Conservation (phyloP, 2,797 vertebrate genomes). For the Sandelia bainsii region DNA sequence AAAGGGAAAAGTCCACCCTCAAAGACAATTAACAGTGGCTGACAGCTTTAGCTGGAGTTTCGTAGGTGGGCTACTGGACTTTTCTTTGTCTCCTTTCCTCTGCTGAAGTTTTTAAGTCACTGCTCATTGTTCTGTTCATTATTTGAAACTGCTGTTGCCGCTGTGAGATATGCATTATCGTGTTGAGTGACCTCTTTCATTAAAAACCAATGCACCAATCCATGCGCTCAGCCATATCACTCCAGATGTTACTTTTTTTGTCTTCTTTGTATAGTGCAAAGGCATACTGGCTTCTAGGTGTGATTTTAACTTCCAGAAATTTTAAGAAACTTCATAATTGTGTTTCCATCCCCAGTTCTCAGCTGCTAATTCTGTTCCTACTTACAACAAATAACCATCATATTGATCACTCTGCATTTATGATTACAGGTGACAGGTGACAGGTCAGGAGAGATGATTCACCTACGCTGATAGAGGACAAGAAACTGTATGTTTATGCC, state of each 20-base stretch:
- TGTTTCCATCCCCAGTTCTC: background rate
- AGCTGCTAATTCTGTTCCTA: slow-evolving; percentile 7
- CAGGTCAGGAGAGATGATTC: slow-evolving; percentile 1
- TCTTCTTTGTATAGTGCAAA: background rate
- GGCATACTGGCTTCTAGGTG: background rate
- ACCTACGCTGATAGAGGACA: slow-evolving; percentile 2
- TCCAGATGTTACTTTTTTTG: background rate
- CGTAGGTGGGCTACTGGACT: slow-evolving; percentile 17
- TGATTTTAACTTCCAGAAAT: background rate
- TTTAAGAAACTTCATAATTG: background rate
- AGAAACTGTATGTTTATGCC: too few species aligned
- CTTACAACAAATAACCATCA: slow-evolving; percentile 2
- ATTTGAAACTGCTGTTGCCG: slow-evolving; percentile 11
- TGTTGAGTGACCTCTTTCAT: slow-evolving; percentile 12
- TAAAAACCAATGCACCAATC: slow-evolving; percentile 4
- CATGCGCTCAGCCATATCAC: background rate
- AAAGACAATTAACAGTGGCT: slow-evolving; percentile 49
- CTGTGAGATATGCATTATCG: slow-evolving; percentile 2
- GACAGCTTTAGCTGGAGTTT: slow-evolving; percentile 28
- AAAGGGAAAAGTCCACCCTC: slow-evolving; percentile 34
- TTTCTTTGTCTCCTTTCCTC: slow-evolving; percentile 19
- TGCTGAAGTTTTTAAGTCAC: background rate
- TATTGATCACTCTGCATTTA: too few species aligned
- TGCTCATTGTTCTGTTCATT: slow-evolving; percentile 1
- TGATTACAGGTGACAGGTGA: background rate